Base-by-base conservation (phyloP, 1,140 invertebrate genomes). In the Lepidostoma basale region DNA sequence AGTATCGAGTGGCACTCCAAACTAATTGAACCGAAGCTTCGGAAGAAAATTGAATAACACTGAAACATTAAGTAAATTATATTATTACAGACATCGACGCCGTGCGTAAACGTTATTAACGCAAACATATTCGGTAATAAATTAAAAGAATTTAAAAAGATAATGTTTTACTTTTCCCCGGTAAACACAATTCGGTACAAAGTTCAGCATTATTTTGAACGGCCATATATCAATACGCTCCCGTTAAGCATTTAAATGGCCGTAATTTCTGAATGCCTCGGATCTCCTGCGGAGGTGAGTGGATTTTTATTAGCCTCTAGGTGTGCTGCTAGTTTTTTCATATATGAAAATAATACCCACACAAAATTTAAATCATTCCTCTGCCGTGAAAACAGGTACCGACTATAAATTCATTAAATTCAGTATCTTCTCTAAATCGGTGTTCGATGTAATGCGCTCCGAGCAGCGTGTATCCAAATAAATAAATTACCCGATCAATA, bases 191-290 rank as follows among this genome's bases (percentile, higher is more conserved):
- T n/a, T n/a, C n/a, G n/a, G n/a, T 49, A 23, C 16, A 22, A 22
- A 49, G 52, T 56, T 20, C 14, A 56, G 20, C 14, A 14, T n/a
- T 56, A 33, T 20, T 56, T 33, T 18, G 12, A 56, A 18, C 26
- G 20, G 26, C 30, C 52, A 56, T 56, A 56, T 16, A 56, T 56
- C 52, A 56, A 36, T 18, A 56, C 10, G 52, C 26, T 56, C 52
- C 28, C 14, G 52, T 56, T 56, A 56, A 56, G 36, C 28, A 56
- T 56, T 56, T 18, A 33, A 33, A 56, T 56, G 52, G 52, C 28
- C 52, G 52, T 56, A 56, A 56, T 56, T 56, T 56, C 52, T 10
- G 52, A 56, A 33, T 33, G 36, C 22, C 36, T 56, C 52, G 1
- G 52, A 33, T 56, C 52, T 56, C 52, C 52, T 33, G 52, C 28